Evolutionary conservation across 2,888 invertebrate species (phyloP), one percentile per base, ranked within the genome.

Genomic region (Tuta absoluta): DNA sequence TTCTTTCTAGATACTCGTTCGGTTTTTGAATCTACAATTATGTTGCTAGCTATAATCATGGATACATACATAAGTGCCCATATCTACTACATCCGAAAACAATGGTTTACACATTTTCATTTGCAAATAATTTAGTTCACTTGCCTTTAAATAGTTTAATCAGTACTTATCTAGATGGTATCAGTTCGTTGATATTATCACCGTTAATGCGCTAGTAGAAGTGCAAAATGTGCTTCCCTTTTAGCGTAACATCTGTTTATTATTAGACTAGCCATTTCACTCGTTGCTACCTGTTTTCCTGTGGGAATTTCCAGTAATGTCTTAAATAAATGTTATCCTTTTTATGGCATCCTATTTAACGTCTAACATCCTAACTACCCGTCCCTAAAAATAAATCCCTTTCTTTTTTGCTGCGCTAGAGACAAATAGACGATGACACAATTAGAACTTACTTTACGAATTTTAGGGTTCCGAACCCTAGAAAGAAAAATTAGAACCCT

Each of bases 161-260:
- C 51, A 51, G 23, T 51, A n/a, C n/a, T n/a, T n/a, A 51, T 45
- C n/a, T 45, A 45, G 51, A 51, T 51, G 51, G 11, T 51, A 51
- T 51, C 51, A 24, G 48, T 24, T 1, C 24, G 48, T n/a, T 48
- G 51, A 51, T 51, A 51, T 7, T 21, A 51, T 51, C 51, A 7
- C n/a, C 28, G 14, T 33, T 33, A 33, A 57, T 57, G 23, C 24
- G 17, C 51, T 51, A 23, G 23, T 51, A 51, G 10, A 77, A 76
- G 72, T 71, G 76, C 77, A 77, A 84, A 83, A 82, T 79, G 81
- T 76, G 79, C 78, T 78, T 77, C 78, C 75, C 68, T 75, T 75
- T 75, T 45, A n/a, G 17, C 75, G 71, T 75, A 83, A 87, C 91
- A 91, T 90, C 90, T 91, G 91, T 86, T 83, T 45, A 45, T 45